Evolutionary conservation across 2,888 invertebrate species (phyloP).

Genomic region (Leptopilina syphax): DNA sequence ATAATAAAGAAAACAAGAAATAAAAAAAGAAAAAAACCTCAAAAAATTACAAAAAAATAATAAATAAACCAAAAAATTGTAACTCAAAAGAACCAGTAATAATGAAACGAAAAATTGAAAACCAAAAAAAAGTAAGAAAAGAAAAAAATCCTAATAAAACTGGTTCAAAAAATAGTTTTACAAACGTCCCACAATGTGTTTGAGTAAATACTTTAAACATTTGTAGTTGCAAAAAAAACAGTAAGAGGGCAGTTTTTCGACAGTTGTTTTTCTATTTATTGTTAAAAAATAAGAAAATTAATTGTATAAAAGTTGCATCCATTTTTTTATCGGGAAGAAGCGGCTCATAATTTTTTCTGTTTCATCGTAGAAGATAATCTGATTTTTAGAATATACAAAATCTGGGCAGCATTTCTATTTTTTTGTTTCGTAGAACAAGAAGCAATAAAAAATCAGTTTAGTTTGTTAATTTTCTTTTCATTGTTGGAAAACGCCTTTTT

Average conservation of each 20-base stretch:
- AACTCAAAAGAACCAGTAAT: too few relatives aligned
- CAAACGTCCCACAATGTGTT: neutral
- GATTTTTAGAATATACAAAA: neutral
- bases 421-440: conserved; percentile 21
- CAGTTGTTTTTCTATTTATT: conserved; percentile 8
- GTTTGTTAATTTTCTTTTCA: neutral
- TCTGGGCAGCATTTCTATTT: neutral
- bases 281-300: conserved; percentile 16
- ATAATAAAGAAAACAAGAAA: neutral
- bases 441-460: conserved; percentile 21
- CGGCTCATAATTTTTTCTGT: neutral
- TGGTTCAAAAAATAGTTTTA: neutral
- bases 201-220: neutral
- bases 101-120: too few relatives aligned
- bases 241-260: neutral
- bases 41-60: too few relatives aligned
- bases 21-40: too few relatives aligned
- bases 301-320: conserved; percentile 21
- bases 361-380: neutral
- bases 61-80: too few relatives aligned
- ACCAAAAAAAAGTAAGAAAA: too few relatives aligned
- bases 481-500: conserved; percentile 18
- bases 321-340: neutral
- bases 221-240: neutral
- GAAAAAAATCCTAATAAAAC: too few relatives aligned